Base-by-base conservation (phyloP, 2,113 vertebrate genomes). In the Leucopternis melanops region DNA sequence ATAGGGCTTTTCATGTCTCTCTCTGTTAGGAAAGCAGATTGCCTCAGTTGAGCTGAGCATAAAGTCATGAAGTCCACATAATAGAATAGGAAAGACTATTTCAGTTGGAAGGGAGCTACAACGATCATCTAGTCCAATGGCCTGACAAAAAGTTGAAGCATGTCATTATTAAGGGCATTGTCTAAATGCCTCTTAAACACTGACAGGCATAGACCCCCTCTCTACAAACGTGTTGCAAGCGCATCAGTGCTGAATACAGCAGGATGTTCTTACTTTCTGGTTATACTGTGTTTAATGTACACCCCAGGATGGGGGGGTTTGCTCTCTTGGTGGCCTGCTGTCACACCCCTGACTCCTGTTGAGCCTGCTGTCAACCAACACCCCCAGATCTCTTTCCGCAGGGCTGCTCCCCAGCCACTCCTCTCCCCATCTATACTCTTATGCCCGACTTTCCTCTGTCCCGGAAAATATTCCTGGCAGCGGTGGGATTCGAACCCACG, bases 401-500 rank as follows among this genome's bases (percentile, higher is more conserved):
- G 72, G 17, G 17, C 23, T 75, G 40, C 9, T 9, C 25, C 36
- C 36, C 29, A 16, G 22, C 29, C 38, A 21, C 59, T 50, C 13
- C 16, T 55, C 50, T 62, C 27, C 15, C 4, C 5, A 10, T 16
- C 2, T 32, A 5, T 8, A 22, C 14, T 13, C 14, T 13, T 9
- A 5, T 8, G 7, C 9, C 7, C 1, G 5, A 3, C 9, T 3
- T 23, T 78, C 9, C 21, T 50, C 18, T 8, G 5, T 4, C 29
- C n/a, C 27, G 7, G 26, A 29, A 23, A 75, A 75, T 2, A 20
- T 10, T 29, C 4, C 0, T 98, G 98, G 98, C 98, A 98, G 98
- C 98, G 98, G 98, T 98, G 98, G 98, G 98, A 99, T 98, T 99
- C 98, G 98, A 45, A 98, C 98, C 98, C 98, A 98, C 98, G 98